Evolutionary conservation across 2,113 vertebrate species (phyloP).

Genomic region (Pachycephala philippinensis): DNA sequence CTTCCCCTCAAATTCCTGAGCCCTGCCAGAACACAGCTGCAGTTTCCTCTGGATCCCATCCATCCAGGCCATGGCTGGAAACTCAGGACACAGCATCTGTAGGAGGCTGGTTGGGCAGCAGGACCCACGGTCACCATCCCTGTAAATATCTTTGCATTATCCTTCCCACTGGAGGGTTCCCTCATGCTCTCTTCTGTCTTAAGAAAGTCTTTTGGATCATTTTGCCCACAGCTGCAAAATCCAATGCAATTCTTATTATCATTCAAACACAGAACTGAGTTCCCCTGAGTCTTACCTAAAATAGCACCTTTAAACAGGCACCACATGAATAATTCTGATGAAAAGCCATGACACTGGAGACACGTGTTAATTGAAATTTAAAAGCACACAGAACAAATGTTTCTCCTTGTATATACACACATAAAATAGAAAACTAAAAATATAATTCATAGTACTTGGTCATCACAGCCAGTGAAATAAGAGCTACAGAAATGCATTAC

Average conservation of each 20-base stretch:
- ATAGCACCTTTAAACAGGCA: slow-evolving; percentile 19
- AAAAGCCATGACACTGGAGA: neutral
- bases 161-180: neutral
- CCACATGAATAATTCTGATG: neutral
- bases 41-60: neutral
- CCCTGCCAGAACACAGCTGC: neutral
- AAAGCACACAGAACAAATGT: neutral
- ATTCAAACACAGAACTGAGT: neutral
- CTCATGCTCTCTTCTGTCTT: neutral
- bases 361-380: neutral
- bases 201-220: slow-evolving; percentile 32
- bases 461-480: neutral
- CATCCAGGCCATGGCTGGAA: neutral
- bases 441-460: neutral
- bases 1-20: neutral
- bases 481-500: slow-evolving; percentile 19
- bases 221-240: slow-evolving; percentile 28
- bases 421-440: slow-evolving; percentile 17
- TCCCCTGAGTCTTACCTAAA: slow-evolving; percentile 8
- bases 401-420: neutral
- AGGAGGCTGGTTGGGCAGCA: neutral
- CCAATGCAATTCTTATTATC: neutral
- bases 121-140: neutral
- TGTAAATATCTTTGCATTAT: neutral
- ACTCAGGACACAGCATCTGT: neutral